Evolutionary conservation across 2,888 invertebrate species (phyloP).

Genomic region (Acleris literana): DNA sequence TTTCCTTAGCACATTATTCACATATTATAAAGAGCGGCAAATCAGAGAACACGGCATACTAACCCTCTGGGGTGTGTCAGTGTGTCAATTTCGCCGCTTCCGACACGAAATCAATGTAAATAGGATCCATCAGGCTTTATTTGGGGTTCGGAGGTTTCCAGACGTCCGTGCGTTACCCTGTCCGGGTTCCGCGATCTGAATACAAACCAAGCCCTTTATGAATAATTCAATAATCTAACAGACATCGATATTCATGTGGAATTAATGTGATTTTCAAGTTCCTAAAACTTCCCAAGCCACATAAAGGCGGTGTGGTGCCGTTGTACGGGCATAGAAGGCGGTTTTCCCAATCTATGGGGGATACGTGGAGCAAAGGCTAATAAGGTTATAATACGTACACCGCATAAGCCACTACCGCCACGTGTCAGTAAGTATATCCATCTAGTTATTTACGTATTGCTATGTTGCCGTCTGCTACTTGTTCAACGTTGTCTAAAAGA

Average conservation of each 20-base stretch:
- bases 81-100: conserved; percentile 19
- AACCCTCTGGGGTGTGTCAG: not conserved
- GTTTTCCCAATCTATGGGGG: conserved; percentile 17
- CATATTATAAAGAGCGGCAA: too few relatives aligned
- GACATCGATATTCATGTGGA: conserved; percentile 60
- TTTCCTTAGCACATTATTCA: too few relatives aligned
- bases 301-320: conserved; percentile 24
- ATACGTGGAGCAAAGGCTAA: conserved; percentile 6
- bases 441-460: too few relatives aligned
- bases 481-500: too few relatives aligned
- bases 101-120: conserved; percentile 40
- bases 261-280: conserved; percentile 47
- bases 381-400: not conserved
- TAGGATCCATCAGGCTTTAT: conserved; percentile 44
- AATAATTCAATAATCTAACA: conserved; percentile 58
- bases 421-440: too few relatives aligned
- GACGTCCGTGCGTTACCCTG: conserved; percentile 39
- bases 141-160: conserved; percentile 40
- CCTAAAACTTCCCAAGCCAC: conserved; percentile 15
- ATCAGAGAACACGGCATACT: too few relatives aligned
- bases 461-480: too few relatives aligned
- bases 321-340: not conserved
- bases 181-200: conserved; percentile 52
- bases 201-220: conserved; percentile 56
- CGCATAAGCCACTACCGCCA: too few relatives aligned